These are phyloP conservation scores for Okapia johnstoni DNA, from an alignment of 2,113 vertebrate genomes.

Conservation along the genomic window DNA sequence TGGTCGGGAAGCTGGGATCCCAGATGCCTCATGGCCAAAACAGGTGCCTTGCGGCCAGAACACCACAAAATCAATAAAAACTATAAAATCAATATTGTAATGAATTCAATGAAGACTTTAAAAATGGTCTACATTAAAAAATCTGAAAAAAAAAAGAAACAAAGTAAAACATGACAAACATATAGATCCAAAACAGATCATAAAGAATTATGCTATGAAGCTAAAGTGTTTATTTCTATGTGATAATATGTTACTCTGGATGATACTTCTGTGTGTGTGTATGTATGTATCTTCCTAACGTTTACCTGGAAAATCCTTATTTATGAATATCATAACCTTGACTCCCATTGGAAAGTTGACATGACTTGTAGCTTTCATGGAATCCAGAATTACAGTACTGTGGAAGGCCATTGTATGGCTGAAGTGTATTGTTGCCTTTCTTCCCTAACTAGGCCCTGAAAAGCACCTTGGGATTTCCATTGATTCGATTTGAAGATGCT, in stretches of 20 bases:
- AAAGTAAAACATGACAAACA: background rate
- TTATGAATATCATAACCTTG: background rate
- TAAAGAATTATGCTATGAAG: background rate
- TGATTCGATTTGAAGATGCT: conserved; percentile 96
- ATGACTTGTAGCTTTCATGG: background rate
- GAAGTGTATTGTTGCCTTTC: background rate
- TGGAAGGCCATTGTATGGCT: background rate
- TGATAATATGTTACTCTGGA: background rate
- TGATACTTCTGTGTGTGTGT: background rate
- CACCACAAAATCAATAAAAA: too few relatives aligned
- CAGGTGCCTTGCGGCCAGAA: background rate
- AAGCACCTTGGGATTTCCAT: conserved; percentile 91
- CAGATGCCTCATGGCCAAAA: background rate
- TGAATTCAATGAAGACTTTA: background rate
- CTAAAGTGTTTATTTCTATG: background rate
- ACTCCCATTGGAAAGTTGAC: background rate
- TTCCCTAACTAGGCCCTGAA: conserved; percentile 87
- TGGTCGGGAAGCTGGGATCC: background rate
- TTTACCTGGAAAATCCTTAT: background rate
- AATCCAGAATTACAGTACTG: background rate
- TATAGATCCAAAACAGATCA: background rate
- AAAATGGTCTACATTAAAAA: background rate
- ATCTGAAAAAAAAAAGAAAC: background rate
- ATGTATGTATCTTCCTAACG: background rate
- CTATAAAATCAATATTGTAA: background rate